Percentiles rank a stretch among this genome's conserved stretches.
Conservation (phyloP, 1,140 invertebrate genomes). For the Aradophagus sp. region DNA sequence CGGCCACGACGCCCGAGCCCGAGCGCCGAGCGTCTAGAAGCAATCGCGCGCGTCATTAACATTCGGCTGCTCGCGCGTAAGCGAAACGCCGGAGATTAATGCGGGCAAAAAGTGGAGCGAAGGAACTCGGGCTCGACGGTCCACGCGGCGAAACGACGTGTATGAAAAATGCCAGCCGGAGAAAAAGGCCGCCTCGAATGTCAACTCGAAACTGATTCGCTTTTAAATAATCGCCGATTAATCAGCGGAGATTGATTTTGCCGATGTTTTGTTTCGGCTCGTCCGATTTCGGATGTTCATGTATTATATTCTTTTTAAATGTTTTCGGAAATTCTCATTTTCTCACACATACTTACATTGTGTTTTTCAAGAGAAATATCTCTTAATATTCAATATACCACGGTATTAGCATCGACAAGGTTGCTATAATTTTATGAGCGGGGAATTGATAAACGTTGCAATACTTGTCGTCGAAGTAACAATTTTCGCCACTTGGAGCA, state of each 20-base stretch:
- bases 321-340: too few relatives aligned
- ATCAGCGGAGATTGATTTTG: conserved; percentile 9
- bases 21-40: conserved; percentile 41
- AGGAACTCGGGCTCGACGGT: conserved; percentile 10
- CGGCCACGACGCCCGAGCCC: conserved; percentile 26
- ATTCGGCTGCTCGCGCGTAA: conserved; percentile 43
- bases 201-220: conserved; percentile 41
- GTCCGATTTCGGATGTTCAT: too few relatives aligned
- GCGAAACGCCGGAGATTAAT: conserved; percentile 42
- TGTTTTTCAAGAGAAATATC: too few relatives aligned
- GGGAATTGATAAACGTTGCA: too few relatives aligned
- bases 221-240: conserved; percentile 51
- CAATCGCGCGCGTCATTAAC: conserved; percentile 43
- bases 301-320: too few relatives aligned
- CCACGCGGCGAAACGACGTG: conserved; percentile 19
- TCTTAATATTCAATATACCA: too few relatives aligned
- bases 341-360: too few relatives aligned
- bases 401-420: too few relatives aligned
- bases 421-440: too few relatives aligned
- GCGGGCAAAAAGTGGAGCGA: conserved; percentile 35
- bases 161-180: conserved; percentile 5
- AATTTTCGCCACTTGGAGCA: too few relatives aligned
- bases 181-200: not conserved
- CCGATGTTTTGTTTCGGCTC: too few relatives aligned
- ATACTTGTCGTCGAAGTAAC: too few relatives aligned